Conservation (phyloP, 2,113 vertebrate species). For the Acanthisitta chloris region DNA sequence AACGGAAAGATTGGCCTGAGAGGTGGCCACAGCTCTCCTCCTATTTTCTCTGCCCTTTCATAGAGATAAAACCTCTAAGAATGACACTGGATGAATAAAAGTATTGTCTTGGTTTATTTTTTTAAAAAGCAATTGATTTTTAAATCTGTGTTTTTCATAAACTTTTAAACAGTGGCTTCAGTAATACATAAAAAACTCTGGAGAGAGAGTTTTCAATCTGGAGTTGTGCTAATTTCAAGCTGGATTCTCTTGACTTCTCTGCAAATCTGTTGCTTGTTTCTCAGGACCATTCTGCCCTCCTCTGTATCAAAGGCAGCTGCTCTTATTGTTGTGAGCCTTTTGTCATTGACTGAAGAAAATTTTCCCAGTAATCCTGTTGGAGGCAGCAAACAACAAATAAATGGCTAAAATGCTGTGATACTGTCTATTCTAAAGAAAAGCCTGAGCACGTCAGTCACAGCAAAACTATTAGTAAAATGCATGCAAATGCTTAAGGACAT, state of each 20-base stretch:
- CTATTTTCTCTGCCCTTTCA: background rate
- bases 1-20: background rate
- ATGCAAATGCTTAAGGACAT: background rate
- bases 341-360: background rate
- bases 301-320: background rate
- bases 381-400: conserved; percentile 76
- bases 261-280: background rate
- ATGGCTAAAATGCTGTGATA: background rate
- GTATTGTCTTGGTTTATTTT: background rate
- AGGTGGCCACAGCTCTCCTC: background rate
- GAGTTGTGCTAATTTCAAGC: background rate
- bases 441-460: background rate
- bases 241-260: background rate
- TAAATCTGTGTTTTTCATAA: background rate
- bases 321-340: background rate
- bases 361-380: conserved; percentile 66
- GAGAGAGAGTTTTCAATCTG: background rate
- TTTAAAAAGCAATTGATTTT: background rate
- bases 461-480: background rate
- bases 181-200: background rate
- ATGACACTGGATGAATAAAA: background rate
- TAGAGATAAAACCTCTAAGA: background rate
- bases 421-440: background rate
- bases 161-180: background rate
- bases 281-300: background rate